A percentile compares a stretch with the other conserved stretches of the same genome.
phyloP scores from a whole-genome alignment of 2,113 vertebrate species.

The Mormyrus lacerda region DNA sequence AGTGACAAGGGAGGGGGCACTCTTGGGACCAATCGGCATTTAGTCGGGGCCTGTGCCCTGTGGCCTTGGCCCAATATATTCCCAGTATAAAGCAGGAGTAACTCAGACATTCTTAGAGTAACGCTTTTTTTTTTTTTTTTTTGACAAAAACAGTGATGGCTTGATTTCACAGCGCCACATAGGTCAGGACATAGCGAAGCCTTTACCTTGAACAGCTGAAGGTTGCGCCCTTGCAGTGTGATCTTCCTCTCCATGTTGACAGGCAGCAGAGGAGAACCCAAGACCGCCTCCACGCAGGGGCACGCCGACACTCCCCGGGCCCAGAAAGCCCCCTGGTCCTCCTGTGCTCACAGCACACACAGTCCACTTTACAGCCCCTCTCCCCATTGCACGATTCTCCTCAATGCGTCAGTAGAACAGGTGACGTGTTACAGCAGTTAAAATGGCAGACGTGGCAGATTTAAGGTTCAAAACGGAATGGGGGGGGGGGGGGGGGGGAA shows the following conservation, averaged over 20 bases:
- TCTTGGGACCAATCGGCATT: background rate
- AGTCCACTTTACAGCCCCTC: background rate
- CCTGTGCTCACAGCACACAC: constrained; percentile 42
- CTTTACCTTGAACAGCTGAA: constrained; percentile 82
- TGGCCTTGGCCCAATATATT: background rate
- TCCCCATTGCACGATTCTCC: background rate
- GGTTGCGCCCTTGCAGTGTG: constrained; percentile 76
- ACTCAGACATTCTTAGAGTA: background rate
- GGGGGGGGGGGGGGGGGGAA: background rate
- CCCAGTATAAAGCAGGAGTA: background rate
- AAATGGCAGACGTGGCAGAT: background rate
- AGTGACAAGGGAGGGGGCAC: background rate
- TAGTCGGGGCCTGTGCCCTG: background rate
- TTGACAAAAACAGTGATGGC: background rate
- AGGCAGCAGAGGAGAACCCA: constrained; percentile 73
- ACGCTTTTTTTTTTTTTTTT: background rate
- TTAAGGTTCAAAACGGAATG: background rate
- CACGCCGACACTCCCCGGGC: constrained; percentile 73
- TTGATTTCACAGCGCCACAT: background rate
- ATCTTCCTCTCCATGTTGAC: constrained; percentile 76
- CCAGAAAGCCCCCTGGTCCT: constrained; percentile 62
- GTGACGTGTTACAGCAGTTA: background rate
- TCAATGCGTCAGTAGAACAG: background rate
- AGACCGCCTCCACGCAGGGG: constrained; percentile 84
- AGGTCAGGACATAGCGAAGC: background rate